These are phyloP conservation scores for Smithornis capensis DNA, from an alignment of 2,113 vertebrate genomes.

Conservation along the genomic window DNA sequence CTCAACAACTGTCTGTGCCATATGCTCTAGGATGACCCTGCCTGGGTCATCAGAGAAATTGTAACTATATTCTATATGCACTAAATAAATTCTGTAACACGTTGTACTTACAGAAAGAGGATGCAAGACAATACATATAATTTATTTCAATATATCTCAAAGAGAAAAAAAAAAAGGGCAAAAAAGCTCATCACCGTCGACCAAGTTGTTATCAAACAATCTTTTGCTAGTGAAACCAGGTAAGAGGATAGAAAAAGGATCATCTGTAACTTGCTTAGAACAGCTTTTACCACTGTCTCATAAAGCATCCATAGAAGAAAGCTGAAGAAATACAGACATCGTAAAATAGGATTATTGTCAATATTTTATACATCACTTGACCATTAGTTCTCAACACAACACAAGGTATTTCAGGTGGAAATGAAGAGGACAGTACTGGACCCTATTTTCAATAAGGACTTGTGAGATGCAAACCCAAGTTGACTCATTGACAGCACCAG, in stretches of 20 bases:
- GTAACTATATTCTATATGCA: background rate
- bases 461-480: background rate
- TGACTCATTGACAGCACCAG: background rate
- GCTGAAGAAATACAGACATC: background rate
- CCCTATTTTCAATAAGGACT: background rate
- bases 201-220: background rate
- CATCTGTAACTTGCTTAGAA: background rate
- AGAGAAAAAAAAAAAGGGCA: background rate
- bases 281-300: background rate
- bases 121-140: background rate
- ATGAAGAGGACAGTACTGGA: background rate
- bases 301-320: background rate
- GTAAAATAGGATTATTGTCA: background rate
- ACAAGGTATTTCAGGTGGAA: background rate
- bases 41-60: background rate
- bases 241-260: background rate
- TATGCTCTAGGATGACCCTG: background rate
- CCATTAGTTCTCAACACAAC: background rate
- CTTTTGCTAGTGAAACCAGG: background rate
- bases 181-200: background rate
- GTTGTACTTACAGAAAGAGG: background rate
- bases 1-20: background rate
- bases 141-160: background rate
- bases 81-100: background rate
- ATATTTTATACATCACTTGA: background rate